Evolutionary conservation across 2,797 vertebrate genomes (phyloP), one percentile per base, ranked within the genome.

Genomic region (Chrysolophus pictus): DNA sequence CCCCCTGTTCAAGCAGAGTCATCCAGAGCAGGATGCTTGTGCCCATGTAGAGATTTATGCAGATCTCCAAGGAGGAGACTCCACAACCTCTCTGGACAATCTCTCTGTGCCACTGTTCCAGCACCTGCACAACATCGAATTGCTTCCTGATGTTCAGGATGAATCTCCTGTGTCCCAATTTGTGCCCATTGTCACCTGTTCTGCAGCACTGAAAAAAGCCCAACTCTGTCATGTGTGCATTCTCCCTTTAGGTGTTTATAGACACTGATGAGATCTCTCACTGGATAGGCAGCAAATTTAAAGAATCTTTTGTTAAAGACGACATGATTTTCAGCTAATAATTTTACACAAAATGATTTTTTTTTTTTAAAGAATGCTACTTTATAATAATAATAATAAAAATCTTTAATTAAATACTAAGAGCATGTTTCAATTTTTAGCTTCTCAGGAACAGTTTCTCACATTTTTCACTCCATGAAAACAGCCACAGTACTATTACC

Each of bases 341-440:
- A 21, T 55, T 83, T 12, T 33, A n/a, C 2, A 14, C 4, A 67
- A 29, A 13, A 77, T 26, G 6, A 47, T 51, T 63, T 35, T 3
- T 49, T 49, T 53, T 17, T 49, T 23, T n/a, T n/a, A n/a, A 46
- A 19, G 3, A n/a, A 46, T 3, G 8, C 0, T 1, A 22, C 8
- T 7, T 42, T 21, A 3, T 51, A 70, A 59, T 70, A 67, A 56
- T 23, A 47, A 23, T 4, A 49, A 26, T 5, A 58, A 37, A 21
- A 0, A 0, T 4, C 11, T 71, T 86, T 33, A 47, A 33, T 67
- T 47, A 44, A 64, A 44, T 2, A 39, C 64, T 22, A 62, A 71
- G 28, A 44, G 14, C 15, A 24, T 0, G 0, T 60, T 82, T 73
- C 3, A 41, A 8, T 86, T 74, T 23, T 75, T 69, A 79, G 6